phyloP scores from a whole-genome alignment of 2,797 vertebrate species.

The Semotilus atromaculatus region DNA sequence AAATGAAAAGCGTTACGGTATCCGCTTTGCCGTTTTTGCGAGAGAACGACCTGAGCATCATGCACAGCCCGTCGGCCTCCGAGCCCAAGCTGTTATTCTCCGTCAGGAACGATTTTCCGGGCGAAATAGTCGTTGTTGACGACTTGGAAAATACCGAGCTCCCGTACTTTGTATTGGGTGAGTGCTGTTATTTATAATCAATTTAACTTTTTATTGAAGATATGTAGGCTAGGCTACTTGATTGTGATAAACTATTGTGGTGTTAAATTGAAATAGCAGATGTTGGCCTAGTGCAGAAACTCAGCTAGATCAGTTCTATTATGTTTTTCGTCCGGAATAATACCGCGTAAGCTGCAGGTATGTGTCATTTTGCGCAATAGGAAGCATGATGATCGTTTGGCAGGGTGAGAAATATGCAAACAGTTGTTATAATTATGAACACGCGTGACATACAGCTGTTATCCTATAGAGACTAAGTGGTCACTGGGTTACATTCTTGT shows the following conservation, averaged over 20 bases:
- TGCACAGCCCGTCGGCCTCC: constrained; percentile 97
- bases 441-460: neutral
- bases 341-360: neutral
- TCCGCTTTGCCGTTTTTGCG: constrained; percentile 95
- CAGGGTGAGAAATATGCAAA: neutral
- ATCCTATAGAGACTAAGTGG: neutral
- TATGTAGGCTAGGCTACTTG: no score
- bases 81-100: constrained; percentile 99
- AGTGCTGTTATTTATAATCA: constrained; percentile 65
- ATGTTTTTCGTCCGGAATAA: neutral
- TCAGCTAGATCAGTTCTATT: neutral
- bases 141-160: constrained; percentile 99
- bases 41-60: constrained; percentile 99
- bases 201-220: neutral
- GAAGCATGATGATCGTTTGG: neutral
- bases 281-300: constrained; percentile 36
- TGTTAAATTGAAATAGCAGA: neutral
- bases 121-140: constrained; percentile 95
- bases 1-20: constrained; percentile 98
- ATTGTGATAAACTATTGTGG: neutral
- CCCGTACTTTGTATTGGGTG: constrained; percentile 96
- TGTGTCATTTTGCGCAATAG: neutral
- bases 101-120: constrained; percentile 97
- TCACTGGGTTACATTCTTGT: neutral
- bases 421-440: neutral